A percentile compares a stretch with the other conserved stretches of the same genome.
Evolutionary conservation across 2,888 invertebrate species (phyloP).

Genomic region (Eupithecia tripunctaria): DNA sequence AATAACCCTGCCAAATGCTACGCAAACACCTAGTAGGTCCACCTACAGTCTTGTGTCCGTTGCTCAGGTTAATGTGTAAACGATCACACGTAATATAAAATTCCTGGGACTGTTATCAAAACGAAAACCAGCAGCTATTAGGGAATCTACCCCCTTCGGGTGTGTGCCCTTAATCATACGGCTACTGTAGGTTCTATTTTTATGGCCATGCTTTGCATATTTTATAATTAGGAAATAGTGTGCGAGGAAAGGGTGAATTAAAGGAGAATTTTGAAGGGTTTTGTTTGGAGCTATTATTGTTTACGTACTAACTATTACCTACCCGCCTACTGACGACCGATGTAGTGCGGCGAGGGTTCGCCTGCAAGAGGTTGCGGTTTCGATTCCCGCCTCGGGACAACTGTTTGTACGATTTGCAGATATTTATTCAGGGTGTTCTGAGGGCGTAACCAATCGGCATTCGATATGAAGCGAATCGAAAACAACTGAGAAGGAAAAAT

Average conservation of each 20-base stretch:
- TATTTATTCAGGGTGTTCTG: no score
- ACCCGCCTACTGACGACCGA: neutral
- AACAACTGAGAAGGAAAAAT: no score
- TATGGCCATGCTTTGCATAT: neutral
- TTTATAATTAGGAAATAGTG: neutral
- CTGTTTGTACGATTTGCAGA: no score
- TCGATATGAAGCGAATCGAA: no score
- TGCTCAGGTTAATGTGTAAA: conserved; percentile 7
- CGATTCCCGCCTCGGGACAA: no score
- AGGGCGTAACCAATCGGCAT: no score
- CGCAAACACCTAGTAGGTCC: neutral
- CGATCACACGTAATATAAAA: conserved; percentile 45
- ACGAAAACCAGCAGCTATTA: conserved; percentile 52
- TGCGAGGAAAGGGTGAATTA: neutral
- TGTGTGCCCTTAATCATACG: conserved; percentile 58
- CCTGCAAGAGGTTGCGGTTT: neutral
- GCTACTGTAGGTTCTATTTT: conserved; percentile 29
- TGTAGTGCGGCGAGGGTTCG: neutral
- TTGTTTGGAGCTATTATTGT: neutral
- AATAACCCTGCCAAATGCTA: neutral
- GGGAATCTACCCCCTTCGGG: conserved; percentile 52
- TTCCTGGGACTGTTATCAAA: conserved; percentile 54
- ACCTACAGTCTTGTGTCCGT: conserved; percentile 2
- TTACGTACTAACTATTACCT: neutral
- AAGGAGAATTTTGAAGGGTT: neutral